Evolutionary conservation across 1,140 invertebrate genomes (phyloP).

Genomic region (Drosophila parabipectinata): DNA sequence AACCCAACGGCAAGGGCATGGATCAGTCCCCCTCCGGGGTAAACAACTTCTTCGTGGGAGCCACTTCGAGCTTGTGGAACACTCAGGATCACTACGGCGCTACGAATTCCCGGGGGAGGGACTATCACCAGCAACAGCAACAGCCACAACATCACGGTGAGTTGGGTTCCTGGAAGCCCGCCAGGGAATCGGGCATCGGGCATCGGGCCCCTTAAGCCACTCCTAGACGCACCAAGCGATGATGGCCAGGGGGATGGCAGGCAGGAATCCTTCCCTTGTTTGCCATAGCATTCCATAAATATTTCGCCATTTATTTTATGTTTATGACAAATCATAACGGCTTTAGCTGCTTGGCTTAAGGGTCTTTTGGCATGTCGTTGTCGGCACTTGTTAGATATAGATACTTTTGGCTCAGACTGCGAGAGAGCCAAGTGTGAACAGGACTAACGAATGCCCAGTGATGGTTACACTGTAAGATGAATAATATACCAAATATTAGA

Average conservation of each 20-base stretch:
- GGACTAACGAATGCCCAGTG: conserved; percentile 6
- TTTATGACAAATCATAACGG: conserved; percentile 83
- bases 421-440: conserved; percentile 3
- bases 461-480: neutral
- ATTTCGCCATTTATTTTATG: conserved; percentile 83
- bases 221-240: conserved; percentile 16
- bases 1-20: conserved; percentile 50
- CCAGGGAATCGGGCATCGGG: conserved; percentile 10
- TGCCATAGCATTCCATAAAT: conserved; percentile 70
- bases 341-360: conserved; percentile 75
- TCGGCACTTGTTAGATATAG: conserved; percentile 77
- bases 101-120: conserved; percentile 52
- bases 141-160: conserved; percentile 63
- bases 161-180: conserved; percentile 17
- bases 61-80: conserved; percentile 79
- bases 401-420: conserved; percentile 62
- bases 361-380: conserved; percentile 67
- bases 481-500: neutral
- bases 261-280: conserved; percentile 23
- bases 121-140: conserved; percentile 70
- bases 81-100: conserved; percentile 67
- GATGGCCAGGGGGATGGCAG: neutral
- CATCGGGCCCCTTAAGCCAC: conserved; percentile 18
- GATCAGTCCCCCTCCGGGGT: conserved; percentile 56
- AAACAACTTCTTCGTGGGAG: conserved; percentile 75